Base-by-base conservation (phyloP, 2,888 invertebrate genomes). In the Andrena minutula region DNA sequence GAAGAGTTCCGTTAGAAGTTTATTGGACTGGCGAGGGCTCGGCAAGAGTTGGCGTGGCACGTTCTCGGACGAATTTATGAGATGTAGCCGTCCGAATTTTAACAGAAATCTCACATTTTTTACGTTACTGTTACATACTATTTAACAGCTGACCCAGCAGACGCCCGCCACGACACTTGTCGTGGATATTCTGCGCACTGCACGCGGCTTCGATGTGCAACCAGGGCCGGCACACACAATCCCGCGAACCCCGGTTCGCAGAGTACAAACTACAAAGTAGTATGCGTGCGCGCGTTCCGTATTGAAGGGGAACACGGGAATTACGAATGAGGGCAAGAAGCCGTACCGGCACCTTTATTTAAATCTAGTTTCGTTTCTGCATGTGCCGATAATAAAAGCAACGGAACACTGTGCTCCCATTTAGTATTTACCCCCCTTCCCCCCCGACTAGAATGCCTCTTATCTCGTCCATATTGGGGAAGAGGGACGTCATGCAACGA, bases 81-180 rank as follows among this genome's bases (percentile, higher is more conserved):
- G 51, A 69, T 8, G 41, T 32, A 56, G 26, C 3, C 12, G 6
- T 47, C 58, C 1, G 26, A 56, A 23, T 5, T 47, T 47, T 60
- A 70, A 61, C 0, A 51, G 20, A 49, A 58, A 74, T 68, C 53
- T 72, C 58, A 53, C 60, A 26, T 66, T 74, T 69, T 32, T 69
- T 28, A 74, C 71, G 35, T 63, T 56, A 77, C 6, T 32, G 12
- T 64, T 75, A 81, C 65, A 79, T 77, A 82, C 80, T 83, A 76
- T 56, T 83, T 79, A 86, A 89, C 85, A 85, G 84, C 89, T 89
- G 89, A 91, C 83, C 88, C 71, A 89, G 91, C 90, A 89, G 87
- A 90, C 86, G 83, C 86, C 83, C 80, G 87, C 78, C 82, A 85
- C 84, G 72, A 81, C 71, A 78, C 83, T 80, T 75, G 64, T 35